Base-by-base conservation (phyloP, 2,797 vertebrate species). In the Clarias fuscus region DNA sequence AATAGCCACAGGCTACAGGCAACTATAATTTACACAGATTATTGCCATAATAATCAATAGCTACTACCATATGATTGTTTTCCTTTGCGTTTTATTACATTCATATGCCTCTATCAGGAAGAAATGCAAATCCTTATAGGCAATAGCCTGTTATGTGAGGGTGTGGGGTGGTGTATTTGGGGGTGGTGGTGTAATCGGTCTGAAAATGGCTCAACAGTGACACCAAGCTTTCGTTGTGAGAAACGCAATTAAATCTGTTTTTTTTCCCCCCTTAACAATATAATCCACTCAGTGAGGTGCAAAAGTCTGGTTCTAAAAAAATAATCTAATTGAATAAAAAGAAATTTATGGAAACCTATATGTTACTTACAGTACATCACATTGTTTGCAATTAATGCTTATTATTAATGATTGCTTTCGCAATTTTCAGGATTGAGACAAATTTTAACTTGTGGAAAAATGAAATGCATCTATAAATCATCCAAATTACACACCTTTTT, bases 171-270 rank as follows among this genome's bases (percentile, higher is more conserved):
- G 24, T 40, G 14, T 67, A 33, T 70, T 22, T 30, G 22, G 20
- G 5, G 7, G 76, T 3, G 20, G 6, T 40, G 48, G 15, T 43
- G 62, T 59, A 85, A 68, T 27, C 56, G 72, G 27, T 75, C 33
- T 71, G 73, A 95, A 94, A 92, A 90, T 89, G 92, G 92, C 82
- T 89, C 91, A 93, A 96, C 91, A 92, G 91, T 76, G 94, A 93
- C 95, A 94, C 77, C 94, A 92, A 89, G 94, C 89, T 92, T 89
- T 72, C 53, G 67, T n/a, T 53, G 78, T 61, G 70, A 82, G 84
- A 84, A 88, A 37, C 61, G 27, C 71, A 40, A 33, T 72, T 65
- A 22, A 67, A 84, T 70, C 5, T 17, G 6, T 83, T 58, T 40
- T 70, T 1, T 33, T 33, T 33, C 2, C 10, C 27, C 58, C 5